These are phyloP conservation scores for Cremastobaeus sp. DNA, from an alignment of 2,888 invertebrate genomes.

Conservation along the genomic window DNA sequence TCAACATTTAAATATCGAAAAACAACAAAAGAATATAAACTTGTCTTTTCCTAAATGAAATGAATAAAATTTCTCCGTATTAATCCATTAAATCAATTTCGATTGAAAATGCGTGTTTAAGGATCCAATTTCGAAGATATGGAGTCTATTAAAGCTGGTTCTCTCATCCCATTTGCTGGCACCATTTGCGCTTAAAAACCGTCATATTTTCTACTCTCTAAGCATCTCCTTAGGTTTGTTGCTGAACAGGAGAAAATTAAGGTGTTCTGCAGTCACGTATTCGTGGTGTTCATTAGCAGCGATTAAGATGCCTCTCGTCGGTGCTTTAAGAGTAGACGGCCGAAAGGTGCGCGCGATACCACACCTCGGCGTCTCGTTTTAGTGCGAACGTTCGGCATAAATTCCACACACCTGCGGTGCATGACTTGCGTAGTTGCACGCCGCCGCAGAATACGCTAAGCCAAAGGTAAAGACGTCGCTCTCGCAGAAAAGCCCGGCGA, in stretches of 20 bases:
- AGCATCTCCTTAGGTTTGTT: conserved; percentile 29
- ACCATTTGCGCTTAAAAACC: conserved; percentile 26
- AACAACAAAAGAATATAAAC: no score
- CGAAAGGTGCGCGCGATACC: conserved; percentile 54
- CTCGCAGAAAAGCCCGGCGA: conserved; percentile 22
- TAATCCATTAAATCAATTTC: no score
- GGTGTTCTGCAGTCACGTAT: conserved; percentile 58
- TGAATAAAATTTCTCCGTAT: no score
- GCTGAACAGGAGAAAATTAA: conserved; percentile 50
- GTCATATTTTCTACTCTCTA: conserved; percentile 45
- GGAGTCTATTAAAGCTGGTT: no score
- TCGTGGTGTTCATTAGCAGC: conserved; percentile 71
- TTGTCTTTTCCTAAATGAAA: no score
- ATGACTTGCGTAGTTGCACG: conserved; percentile 53
- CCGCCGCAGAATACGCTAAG: conserved; percentile 30
- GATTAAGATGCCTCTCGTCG: conserved; percentile 71
- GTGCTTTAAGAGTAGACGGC: conserved; percentile 49
- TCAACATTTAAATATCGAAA: no score
- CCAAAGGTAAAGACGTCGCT: conserved; percentile 28
- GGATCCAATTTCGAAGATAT: no score
- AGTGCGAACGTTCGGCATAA: conserved; percentile 41
- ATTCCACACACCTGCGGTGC: conserved; percentile 55
- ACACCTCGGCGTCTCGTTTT: conserved; percentile 51
- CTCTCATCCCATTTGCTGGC: conserved; percentile 2
- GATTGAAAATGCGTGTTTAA: no score